A percentile compares a stretch with the other conserved stretches of the same genome.
Conservation (phyloP, 2,113 vertebrate species). For the Saiga tatarica region DNA sequence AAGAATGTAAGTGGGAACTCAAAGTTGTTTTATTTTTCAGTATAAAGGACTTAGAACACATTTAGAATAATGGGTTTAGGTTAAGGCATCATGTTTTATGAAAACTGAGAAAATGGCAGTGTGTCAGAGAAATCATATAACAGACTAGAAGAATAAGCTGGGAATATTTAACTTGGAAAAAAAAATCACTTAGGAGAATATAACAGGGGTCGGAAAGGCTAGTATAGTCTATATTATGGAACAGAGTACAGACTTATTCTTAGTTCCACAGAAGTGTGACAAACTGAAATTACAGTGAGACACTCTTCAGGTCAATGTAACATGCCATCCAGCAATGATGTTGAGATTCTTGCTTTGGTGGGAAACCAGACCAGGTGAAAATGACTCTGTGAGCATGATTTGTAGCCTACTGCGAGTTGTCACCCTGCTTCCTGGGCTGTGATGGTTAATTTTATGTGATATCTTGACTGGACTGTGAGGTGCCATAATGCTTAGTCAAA, state of each 20-base stretch:
- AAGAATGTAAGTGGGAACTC: neutral
- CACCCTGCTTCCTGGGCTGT: neutral
- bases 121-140: neutral
- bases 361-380: neutral
- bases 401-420: too few relatives aligned
- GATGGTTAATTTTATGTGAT: neutral
- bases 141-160: neutral
- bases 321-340: neutral
- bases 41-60: neutral
- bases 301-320: neutral
- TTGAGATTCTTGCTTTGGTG: neutral
- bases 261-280: neutral
- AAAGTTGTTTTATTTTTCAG: neutral
- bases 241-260: neutral
- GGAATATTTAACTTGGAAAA: neutral
- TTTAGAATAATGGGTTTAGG: neutral
- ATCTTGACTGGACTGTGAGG: neutral
- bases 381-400: neutral
- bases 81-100: conserved; percentile 1
- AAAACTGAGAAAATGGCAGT: neutral
- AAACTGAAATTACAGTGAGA: neutral
- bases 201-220: neutral
- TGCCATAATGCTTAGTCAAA: neutral
- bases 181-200: neutral
- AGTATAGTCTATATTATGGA: neutral